Conservation (phyloP, 2,888 invertebrate species). For the Orthosia cruda region DNA sequence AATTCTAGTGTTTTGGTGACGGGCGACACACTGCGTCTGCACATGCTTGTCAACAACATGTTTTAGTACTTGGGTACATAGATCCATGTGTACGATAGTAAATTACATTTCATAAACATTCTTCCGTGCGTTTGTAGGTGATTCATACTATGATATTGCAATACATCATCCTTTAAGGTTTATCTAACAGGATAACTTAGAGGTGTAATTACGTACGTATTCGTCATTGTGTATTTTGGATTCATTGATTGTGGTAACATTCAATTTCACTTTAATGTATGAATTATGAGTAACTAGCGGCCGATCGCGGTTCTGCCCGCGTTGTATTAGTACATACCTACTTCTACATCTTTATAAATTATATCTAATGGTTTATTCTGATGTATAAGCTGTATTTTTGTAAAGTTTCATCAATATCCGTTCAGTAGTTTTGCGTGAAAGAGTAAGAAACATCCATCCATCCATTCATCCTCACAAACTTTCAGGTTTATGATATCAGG, state of each 20-base stretch:
- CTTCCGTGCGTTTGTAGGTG: conserved; percentile 13
- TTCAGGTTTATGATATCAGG: too few relatives aligned
- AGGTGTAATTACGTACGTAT: conserved; percentile 8
- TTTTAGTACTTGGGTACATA: background rate
- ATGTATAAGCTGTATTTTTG: too few relatives aligned
- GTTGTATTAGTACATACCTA: too few relatives aligned
- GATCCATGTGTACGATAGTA: conserved; percentile 37
- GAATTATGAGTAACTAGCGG: conserved; percentile 1
- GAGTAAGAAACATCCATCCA: too few relatives aligned
- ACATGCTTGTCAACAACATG: conserved; percentile 23
- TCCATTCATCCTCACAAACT: too few relatives aligned
- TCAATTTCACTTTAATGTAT: conserved; percentile 3
- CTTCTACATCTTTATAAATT: too few relatives aligned
- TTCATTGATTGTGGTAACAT: conserved; percentile 3
- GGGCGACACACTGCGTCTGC: conserved; percentile 6
- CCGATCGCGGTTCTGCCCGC: too few relatives aligned
- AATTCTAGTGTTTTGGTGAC: conserved; percentile 37
- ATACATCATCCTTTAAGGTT: conserved; percentile 27
- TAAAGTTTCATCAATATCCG: too few relatives aligned
- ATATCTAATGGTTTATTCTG: too few relatives aligned
- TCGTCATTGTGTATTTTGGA: conserved; percentile 9
- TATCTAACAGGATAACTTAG: conserved; percentile 31
- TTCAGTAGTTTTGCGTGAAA: too few relatives aligned
- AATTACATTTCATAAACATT: conserved; percentile 56
- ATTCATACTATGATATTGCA: conserved; percentile 32